These are phyloP conservation scores for Gallinago undulata DNA, from an alignment of 2,113 vertebrate species.

Conservation along the genomic window DNA sequence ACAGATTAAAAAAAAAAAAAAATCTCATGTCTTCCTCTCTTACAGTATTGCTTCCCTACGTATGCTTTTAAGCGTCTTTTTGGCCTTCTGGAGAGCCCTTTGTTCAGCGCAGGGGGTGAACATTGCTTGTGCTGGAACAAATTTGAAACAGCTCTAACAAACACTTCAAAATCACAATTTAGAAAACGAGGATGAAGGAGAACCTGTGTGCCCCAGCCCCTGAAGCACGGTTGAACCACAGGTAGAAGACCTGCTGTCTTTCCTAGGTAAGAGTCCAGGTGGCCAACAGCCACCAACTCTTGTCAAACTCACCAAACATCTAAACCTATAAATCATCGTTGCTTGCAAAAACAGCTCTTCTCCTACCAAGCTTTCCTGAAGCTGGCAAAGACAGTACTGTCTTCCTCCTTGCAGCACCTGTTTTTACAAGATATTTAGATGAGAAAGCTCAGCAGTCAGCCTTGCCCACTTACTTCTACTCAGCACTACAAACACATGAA, in stretches of 20 bases:
- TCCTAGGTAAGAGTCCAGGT: not conserved
- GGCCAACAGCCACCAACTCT: not conserved
- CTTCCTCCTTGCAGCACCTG: not conserved
- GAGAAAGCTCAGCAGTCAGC: not conserved
- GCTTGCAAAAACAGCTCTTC: not conserved
- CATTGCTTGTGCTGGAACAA: not conserved
- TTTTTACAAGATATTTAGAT: not conserved
- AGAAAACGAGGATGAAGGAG: not conserved
- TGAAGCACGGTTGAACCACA: not conserved
- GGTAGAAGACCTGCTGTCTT: not conserved
- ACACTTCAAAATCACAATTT: accelerated
- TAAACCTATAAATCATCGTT: not conserved
- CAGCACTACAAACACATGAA: not conserved
- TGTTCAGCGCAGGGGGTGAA: not conserved
- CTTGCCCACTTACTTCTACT: not conserved
- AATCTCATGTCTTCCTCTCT: not conserved
- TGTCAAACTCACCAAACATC: too few species aligned
- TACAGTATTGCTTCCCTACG: not conserved
- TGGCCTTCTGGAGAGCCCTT: not conserved
- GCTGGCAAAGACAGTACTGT: accelerated
- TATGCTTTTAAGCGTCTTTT: not conserved
- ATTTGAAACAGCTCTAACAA: not conserved
- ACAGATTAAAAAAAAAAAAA: not conserved
- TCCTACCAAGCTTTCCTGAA: not conserved
- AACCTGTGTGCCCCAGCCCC: not conserved